Evolutionary conservation across 2,888 invertebrate species (phyloP).

Genomic region (Rhagophthalmus giganteus): DNA sequence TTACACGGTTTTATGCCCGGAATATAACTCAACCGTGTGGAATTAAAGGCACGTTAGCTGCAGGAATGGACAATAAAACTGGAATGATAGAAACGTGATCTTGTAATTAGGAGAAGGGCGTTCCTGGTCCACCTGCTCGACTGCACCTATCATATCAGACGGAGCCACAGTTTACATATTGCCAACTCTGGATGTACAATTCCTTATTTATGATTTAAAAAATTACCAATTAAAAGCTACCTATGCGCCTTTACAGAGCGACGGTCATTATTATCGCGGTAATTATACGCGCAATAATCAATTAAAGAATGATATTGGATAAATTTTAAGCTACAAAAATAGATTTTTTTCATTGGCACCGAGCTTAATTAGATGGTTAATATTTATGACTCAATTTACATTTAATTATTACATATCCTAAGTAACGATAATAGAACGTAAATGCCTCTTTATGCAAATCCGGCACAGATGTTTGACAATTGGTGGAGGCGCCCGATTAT

Average conservation of each 20-base stretch:
- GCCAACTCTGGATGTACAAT: constrained; percentile 14
- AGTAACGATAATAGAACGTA: too few species aligned
- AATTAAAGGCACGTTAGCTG: constrained; percentile 39
- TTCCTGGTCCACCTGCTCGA: constrained; percentile 43
- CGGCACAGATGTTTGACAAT: too few species aligned
- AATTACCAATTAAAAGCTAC: constrained; percentile 3
- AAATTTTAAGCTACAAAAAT: too few species aligned
- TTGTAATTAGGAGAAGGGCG: constrained; percentile 49
- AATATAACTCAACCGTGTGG: constrained; percentile 38
- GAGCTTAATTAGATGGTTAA: too few species aligned
- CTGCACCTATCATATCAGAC: constrained; percentile 39
- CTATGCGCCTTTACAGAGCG: not conserved
- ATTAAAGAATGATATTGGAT: too few species aligned
- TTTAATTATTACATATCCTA: too few species aligned
- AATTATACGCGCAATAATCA: too few species aligned
- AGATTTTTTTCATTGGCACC: too few species aligned
- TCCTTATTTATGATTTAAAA: constrained; percentile 10
- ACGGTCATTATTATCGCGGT: constrained; percentile 3
- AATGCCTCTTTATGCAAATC: too few species aligned
- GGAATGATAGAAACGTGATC: constrained; percentile 53
- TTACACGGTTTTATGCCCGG: constrained; percentile 42
- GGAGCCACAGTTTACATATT: constrained; percentile 32
- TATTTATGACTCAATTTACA: too few species aligned
- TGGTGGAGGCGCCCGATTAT: too few species aligned
- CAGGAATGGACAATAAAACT: constrained; percentile 48